Evolutionary conservation across 2,888 invertebrate species (phyloP).

Genomic region (Cerastis rubricosa): DNA sequence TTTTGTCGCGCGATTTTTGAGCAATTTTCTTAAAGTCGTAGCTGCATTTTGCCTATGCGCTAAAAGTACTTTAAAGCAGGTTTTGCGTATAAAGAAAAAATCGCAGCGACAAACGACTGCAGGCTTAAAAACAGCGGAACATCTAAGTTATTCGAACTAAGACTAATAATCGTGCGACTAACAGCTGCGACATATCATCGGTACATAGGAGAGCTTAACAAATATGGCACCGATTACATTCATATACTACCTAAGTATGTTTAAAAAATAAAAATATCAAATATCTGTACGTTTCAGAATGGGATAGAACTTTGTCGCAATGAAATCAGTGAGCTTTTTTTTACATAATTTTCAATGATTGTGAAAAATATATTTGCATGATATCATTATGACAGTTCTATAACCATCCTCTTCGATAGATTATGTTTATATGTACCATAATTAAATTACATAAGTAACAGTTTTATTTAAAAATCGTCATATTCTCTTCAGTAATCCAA

Average conservation of each 20-base stretch:
- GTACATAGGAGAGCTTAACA: conserved; percentile 20
- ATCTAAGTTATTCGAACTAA: conserved; percentile 45
- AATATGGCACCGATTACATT: conserved; percentile 51
- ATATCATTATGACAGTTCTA: conserved; percentile 31
- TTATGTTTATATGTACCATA: conserved; percentile 55
- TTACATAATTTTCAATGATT: conserved; percentile 35
- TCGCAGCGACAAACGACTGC: conserved; percentile 48
- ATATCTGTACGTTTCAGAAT: conserved; percentile 52
- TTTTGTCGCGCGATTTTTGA: conserved; percentile 54
- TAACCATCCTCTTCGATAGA: conserved; percentile 36
- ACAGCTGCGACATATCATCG: conserved; percentile 40
- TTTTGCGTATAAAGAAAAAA: conserved; percentile 21
- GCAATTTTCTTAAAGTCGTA: conserved; percentile 52
- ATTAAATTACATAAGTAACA: conserved; percentile 72
- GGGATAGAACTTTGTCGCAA: conserved; percentile 33
- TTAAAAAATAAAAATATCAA: conserved; percentile 65
- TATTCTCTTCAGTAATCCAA: conserved; percentile 65
- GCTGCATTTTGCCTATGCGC: conserved; percentile 31
- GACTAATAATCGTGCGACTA: conserved; percentile 61
- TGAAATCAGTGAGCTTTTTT: conserved; percentile 34
- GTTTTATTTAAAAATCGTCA: conserved; percentile 67
- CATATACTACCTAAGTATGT: conserved; percentile 66
- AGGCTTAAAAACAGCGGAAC: conserved; percentile 33
- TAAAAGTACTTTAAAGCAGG: conserved; percentile 36
- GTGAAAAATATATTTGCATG: conserved; percentile 48